These are phyloP conservation scores for Ctena decussata DNA, from an alignment of 2,888 invertebrate species.

Conservation along the genomic window DNA sequence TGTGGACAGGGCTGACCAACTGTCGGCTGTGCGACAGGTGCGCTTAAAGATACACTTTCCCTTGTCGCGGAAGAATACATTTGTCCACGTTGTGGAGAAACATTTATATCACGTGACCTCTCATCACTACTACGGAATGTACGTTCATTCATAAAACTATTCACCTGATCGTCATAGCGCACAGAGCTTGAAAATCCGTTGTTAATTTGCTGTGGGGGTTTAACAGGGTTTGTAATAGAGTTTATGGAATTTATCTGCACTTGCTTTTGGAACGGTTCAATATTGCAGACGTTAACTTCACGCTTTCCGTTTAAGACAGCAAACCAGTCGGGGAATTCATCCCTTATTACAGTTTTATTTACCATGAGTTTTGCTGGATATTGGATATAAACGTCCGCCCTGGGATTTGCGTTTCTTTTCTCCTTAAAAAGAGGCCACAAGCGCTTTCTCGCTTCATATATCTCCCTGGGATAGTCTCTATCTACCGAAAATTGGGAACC, in stretches of 20 bases:
- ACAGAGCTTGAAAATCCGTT: background rate
- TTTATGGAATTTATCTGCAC: background rate
- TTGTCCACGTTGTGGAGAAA: background rate
- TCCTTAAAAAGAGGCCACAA: conserved; percentile 2
- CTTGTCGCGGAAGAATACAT: background rate
- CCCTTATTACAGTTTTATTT: background rate
- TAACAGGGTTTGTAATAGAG: background rate
- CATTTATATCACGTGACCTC: background rate
- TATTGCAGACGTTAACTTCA: background rate
- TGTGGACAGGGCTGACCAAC: background rate
- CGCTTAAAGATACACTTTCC: no score
- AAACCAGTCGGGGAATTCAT: conserved; percentile 15
- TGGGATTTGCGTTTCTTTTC: background rate
- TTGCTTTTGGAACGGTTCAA: background rate
- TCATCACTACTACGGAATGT: background rate
- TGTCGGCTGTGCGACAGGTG: no score
- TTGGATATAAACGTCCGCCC: background rate
- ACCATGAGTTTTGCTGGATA: background rate
- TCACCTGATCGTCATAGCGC: background rate
- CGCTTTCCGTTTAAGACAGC: background rate
- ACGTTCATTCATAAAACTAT: background rate
- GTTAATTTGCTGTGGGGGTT: background rate
- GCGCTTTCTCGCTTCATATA: background rate
- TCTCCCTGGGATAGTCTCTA: background rate
- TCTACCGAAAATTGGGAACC: conserved; percentile 2